Base-by-base conservation (phyloP, 2,888 invertebrate genomes). In the Netelia virgata region DNA sequence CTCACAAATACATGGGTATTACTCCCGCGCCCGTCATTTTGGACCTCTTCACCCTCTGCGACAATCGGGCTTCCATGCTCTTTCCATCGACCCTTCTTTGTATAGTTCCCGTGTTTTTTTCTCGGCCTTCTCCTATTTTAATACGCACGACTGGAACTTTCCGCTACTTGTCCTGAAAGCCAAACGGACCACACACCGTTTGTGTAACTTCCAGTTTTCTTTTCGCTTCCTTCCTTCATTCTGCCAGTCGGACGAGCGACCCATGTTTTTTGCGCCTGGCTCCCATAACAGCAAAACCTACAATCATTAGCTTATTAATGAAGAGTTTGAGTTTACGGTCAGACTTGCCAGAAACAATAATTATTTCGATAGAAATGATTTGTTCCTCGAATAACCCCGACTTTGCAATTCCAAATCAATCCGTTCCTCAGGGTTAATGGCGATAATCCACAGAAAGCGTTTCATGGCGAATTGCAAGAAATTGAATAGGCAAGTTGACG, bases 21-120 rank as follows among this genome's bases (percentile, higher is more conserved):
- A 80, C 85, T 82, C 81, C 79, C 73, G 64, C 69, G 80, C 78
- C 74, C 77, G 74, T 78, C 77, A 78, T 83, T 83, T 84, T 84
- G 41, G 61, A 63, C 72, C 75, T 70, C 70, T 72, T 61, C 78
- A 18, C 78, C 43, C 63, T 66, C 70, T 66, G 66, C 68, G 74
- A 72, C 73, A 75, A 82, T 80, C 80, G 57, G 83, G 66, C 23
- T 16, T 70, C 20, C 43, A n/a, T 59, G 55, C 53, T 10, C 64
- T 20, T 50, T 63, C 73, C 81, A 76, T 55, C 20, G 75, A 68
- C 59, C 63, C 70, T 50, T 61, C 63, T 36, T 66, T 73, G 47
- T 57, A 57, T 68, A 74, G 63, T 69, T 23, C 61, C 59, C 63
- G 41, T 82, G 20, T 85, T 78, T 70, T 20, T 59, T 47, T 47